These are phyloP conservation scores for Thamnophis elegans DNA, from an alignment of 2,797 vertebrate genomes.

Conservation along the genomic window DNA sequence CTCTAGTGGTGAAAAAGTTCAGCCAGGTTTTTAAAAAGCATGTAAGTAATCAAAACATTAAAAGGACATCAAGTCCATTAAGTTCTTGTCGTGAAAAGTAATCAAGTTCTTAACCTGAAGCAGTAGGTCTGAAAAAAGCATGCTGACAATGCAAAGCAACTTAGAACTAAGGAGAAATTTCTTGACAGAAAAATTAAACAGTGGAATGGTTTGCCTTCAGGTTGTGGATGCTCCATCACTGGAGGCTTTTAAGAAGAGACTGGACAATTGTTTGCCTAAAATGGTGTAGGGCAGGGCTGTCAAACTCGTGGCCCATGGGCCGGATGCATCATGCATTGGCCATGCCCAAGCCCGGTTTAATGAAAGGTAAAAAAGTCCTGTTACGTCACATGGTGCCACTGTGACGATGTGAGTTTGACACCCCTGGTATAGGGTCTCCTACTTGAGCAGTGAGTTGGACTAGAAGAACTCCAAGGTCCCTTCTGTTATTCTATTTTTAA, in stretches of 20 bases:
- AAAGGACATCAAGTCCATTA: neutral
- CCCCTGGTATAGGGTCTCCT: neutral
- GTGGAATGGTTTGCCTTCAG: neutral
- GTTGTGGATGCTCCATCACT: neutral
- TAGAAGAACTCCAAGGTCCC: neutral
- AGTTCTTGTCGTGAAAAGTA: neutral
- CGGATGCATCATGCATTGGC: no score
- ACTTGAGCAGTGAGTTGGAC: no score
- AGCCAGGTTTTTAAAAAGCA: neutral
- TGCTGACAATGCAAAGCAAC: neutral
- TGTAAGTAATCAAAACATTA: neutral
- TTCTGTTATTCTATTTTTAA: neutral
- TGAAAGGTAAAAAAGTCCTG: no score
- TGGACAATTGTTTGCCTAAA: neutral
- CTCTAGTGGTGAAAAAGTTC: constrained; percentile 41
- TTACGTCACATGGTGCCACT: no score
- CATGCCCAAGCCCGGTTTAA: no score
- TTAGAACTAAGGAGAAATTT: neutral
- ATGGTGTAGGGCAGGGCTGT: no score
- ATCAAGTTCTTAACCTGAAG: neutral
- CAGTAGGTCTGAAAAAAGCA: neutral
- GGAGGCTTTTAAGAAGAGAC: neutral
- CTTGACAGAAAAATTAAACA: neutral
- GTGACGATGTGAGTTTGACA: no score
- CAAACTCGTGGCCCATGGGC: no score